These are phyloP conservation scores for Naso thynnoides DNA, from an alignment of 2,797 vertebrate genomes.

Conservation along the genomic window DNA sequence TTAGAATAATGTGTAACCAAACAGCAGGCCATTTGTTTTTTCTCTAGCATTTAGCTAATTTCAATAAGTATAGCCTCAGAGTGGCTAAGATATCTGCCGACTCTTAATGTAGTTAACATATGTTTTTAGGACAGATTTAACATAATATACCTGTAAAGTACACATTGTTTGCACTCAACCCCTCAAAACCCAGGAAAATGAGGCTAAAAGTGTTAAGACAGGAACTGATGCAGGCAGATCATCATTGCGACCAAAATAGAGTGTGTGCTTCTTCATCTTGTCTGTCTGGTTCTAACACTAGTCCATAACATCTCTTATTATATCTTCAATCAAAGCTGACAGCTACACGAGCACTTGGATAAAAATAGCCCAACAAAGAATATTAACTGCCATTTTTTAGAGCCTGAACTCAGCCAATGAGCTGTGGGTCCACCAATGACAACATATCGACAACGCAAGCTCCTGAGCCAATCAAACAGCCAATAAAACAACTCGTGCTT, in stretches of 20 bases:
- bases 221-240: constrained; percentile 12
- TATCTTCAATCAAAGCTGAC: constrained; percentile 67
- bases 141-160: not conserved
- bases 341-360: constrained; percentile 50
- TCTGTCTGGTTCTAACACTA: constrained; percentile 37
- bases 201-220: constrained; percentile 10
- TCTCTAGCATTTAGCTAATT: not conserved
- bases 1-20: too few relatives aligned
- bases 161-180: not conserved
- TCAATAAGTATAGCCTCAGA: too few relatives aligned
- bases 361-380: constrained; percentile 72
- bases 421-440: constrained; percentile 39
- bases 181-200: constrained; percentile 1
- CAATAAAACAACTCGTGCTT: not conserved
- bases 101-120: not conserved
- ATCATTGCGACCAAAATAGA: constrained; percentile 39
- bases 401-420: constrained; percentile 51
- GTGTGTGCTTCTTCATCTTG: constrained; percentile 17
- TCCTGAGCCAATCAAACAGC: constrained; percentile 52
- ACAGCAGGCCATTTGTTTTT: not conserved
- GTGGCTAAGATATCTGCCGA: not conserved
- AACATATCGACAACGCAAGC: not conserved
- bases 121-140: not conserved
- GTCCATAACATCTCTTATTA: constrained; percentile 45
- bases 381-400: constrained; percentile 52